Base-by-base conservation (phyloP, 2,797 vertebrate genomes). In the Falco novaeseelandiae region DNA sequence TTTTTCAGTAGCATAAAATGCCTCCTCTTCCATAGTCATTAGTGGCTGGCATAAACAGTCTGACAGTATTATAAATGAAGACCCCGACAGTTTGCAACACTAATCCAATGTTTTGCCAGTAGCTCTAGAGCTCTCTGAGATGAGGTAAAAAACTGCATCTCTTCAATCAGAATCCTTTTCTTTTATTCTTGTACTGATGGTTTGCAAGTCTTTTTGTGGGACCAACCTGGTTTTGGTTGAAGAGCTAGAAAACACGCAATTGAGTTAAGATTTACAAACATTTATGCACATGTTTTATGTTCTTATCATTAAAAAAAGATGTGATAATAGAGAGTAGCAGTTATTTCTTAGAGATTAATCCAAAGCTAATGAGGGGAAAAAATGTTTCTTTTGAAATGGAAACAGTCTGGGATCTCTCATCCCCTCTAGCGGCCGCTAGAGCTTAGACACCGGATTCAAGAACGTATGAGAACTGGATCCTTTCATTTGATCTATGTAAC, bases 31-130 rank as follows among this genome's bases (percentile, higher is more conserved):
- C 61, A 25, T 14, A 93, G 85, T 96, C 96, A 88, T 96, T 95
- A 98, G 91, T 40, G 89, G 87, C 88, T 84, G 90, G 91, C 94
- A 97, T 90, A 97, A 95, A 96, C 96, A 96, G 49, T 67, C 87
- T 91, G 87, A 89, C 85, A 94, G 90, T 61, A 89, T 72, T 93
- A 83, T 67, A 96, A 93, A 72, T 92, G 90, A 96, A 97, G 87
- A 73, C 63, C 79, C 34, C 8, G 1, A 66, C 77, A 90, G 86
- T 90, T 91, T 82, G 57, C 48, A 90, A 91, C 48, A 42, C 40
- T 88, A 96, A 96, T 90, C 51, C 76, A 94, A 69, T 91, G 86
- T 84, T 67, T 84, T 88, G 70, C 79, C 86, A 79, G 89, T 59
- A 59, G 67, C 44, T 94, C 62, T 44, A 71, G 55, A 89, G 71